Conservation (phyloP, 2,797 vertebrate species). For the Onychomys arenicola region DNA sequence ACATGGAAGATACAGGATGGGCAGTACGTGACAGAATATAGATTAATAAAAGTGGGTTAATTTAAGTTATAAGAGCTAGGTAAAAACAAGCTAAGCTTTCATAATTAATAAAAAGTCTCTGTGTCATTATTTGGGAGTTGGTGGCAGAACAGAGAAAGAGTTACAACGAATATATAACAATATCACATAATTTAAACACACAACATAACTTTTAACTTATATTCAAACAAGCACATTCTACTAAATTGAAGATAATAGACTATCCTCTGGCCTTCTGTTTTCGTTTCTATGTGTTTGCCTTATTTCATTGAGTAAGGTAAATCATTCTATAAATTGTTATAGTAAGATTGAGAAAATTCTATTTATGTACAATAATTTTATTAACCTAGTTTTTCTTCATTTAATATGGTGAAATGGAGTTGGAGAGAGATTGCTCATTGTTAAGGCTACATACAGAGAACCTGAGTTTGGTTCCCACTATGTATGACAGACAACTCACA, state of each 20-base stretch:
- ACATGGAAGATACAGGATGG: neutral
- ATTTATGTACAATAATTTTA: neutral
- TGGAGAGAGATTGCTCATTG: neutral
- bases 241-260: neutral
- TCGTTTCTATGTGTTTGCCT: neutral
- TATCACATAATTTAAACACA: conserved; percentile 6
- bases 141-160: neutral
- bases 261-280: neutral
- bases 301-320: conserved; percentile 17
- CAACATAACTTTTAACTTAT: neutral
- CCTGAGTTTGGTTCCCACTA: neutral
- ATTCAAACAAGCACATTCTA: conserved; percentile 6
- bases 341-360: neutral
- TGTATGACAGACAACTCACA: neutral
- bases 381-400: neutral
- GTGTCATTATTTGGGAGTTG: neutral
- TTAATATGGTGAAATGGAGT: neutral
- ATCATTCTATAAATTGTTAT: neutral
- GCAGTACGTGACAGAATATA: neutral
- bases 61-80: neutral
- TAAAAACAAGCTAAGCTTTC: neutral
- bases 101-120: neutral
- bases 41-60: neutral
- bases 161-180: neutral
- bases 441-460: neutral